Evolutionary conservation across 2,888 invertebrate species (phyloP).

Genomic region (Sicus ferrugineus): DNA sequence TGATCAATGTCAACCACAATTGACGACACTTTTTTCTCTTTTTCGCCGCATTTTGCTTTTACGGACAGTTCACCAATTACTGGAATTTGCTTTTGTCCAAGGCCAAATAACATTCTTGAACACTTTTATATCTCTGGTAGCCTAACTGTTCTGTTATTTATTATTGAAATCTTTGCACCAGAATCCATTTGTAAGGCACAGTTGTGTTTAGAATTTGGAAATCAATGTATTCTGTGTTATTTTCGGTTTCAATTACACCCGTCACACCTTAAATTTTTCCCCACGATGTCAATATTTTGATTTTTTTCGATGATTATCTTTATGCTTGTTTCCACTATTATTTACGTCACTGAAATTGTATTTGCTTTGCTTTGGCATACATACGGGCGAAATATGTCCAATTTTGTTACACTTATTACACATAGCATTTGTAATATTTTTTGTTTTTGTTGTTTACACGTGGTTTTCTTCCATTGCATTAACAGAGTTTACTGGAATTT

Average conservation of each 20-base stretch:
- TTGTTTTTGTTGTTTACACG: background rate
- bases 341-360: background rate
- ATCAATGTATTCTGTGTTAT: conserved; percentile 22
- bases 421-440: conserved; percentile 30
- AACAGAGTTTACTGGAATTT: conserved; percentile 24
- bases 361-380: conserved; percentile 31
- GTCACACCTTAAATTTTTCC: conserved; percentile 29
- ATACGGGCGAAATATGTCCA: conserved; percentile 34
- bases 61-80: conserved; percentile 32
- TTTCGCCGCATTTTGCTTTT: conserved; percentile 34
- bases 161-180: conserved; percentile 36
- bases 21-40: conserved; percentile 8
- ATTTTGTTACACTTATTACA: conserved; percentile 35
- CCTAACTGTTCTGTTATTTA: conserved; percentile 32
- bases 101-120: conserved; percentile 31
- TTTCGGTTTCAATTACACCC: conserved; percentile 16
- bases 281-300: conserved; percentile 15
- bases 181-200: conserved; percentile 35
- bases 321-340: background rate
- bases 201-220: conserved; percentile 19
- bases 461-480: background rate
- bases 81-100: conserved; percentile 31
- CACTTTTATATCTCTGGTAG: conserved; percentile 16
- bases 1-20: conserved; percentile 24
- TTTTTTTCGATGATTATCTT: conserved; percentile 26